Base-by-base conservation (phyloP, 1,140 invertebrate genomes). In the Drosophila mauritiana region DNA sequence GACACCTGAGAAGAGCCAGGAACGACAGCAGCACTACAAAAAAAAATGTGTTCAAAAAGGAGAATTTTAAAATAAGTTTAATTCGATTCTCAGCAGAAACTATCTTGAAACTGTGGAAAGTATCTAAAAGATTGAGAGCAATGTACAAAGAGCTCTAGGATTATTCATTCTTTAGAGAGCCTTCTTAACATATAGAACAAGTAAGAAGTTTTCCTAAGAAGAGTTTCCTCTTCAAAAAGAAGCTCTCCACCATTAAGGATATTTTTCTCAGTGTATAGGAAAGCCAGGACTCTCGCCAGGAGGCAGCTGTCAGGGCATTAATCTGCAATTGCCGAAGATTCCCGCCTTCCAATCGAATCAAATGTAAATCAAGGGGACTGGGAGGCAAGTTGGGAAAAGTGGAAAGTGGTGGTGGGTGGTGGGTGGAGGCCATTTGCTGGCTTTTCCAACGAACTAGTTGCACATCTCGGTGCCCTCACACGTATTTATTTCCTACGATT, bases 281-380 rank as follows among this genome's bases (percentile, higher is more conserved):
- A 20, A 57, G 43, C 48, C 46, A 64, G 53, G 57, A 56, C 57
- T 55, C 31, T 55, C 62, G 62, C 62, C 57, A 67, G 73, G 49
- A 86, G 78, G 75, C 83, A 89, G 83, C 80, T 89, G 83, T 89
- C 79, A 83, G 72, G 75, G 83, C 84, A 89, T 84, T 89, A 89
- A 89, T 89, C 84, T 90, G 85, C 84, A 89, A 88, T 88, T 89
- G 83, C 83, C 84, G 77, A 88, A 80, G 70, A 83, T 88, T 86
- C 79, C 84, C 79, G 75, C 56, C 80, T 85, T 73, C 45, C 68
- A 78, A 90, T 89, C 85, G 83, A 89, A 88, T 88, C 83, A 88
- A 88, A 89, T 88, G 84, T 88, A 88, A 88, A 86, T 86, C 83
- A 86, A 72, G 51, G 51, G 54, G 55, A 46, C 68, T n/a, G 53